Conservation (phyloP, 1,140 invertebrate genomes). For the Caenorhabditis briggsae region DNA sequence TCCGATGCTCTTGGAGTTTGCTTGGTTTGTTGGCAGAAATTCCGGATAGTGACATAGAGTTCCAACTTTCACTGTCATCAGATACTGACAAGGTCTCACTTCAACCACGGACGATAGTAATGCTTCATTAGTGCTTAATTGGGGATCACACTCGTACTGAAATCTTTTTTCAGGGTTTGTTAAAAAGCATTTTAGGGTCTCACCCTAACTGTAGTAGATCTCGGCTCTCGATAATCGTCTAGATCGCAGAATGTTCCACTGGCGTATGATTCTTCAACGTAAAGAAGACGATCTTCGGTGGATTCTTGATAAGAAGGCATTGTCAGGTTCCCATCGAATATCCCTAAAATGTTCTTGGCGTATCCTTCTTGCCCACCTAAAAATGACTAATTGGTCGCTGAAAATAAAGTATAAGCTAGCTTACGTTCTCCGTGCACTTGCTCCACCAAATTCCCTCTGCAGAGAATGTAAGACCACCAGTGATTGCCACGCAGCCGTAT, state of each 20-base stretch:
- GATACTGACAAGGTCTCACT: slow-evolving; percentile 33
- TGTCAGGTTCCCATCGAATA: slow-evolving; percentile 5
- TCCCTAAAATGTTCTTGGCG: slow-evolving; percentile 7
- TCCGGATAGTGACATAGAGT: slow-evolving; percentile 6
- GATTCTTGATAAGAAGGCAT: slow-evolving; percentile 48
- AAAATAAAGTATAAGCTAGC: neutral
- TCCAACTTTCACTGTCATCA: slow-evolving; percentile 40
- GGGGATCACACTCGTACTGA: slow-evolving; percentile 42
- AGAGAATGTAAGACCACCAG: slow-evolving; percentile 34
- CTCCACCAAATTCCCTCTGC: neutral
- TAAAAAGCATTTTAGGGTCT: neutral
- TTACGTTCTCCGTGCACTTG: slow-evolving; percentile 39
- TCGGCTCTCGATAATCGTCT: slow-evolving; percentile 8
- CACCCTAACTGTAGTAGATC: slow-evolving; percentile 14
- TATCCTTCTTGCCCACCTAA: slow-evolving; percentile 7
- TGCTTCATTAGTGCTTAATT: slow-evolving; percentile 32
- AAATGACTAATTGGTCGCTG: neutral
- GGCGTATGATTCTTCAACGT: neutral
- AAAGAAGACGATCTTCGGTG: slow-evolving; percentile 22
- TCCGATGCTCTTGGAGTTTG: slow-evolving; percentile 7
- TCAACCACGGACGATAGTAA: neutral
- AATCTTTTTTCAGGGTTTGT: neutral
- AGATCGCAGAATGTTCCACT: slow-evolving; percentile 37
- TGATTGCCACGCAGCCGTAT: neutral
- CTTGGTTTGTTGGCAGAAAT: neutral